phyloP scores from a whole-genome alignment of 2,888 invertebrate genomes.

The Orthosia incerta region DNA sequence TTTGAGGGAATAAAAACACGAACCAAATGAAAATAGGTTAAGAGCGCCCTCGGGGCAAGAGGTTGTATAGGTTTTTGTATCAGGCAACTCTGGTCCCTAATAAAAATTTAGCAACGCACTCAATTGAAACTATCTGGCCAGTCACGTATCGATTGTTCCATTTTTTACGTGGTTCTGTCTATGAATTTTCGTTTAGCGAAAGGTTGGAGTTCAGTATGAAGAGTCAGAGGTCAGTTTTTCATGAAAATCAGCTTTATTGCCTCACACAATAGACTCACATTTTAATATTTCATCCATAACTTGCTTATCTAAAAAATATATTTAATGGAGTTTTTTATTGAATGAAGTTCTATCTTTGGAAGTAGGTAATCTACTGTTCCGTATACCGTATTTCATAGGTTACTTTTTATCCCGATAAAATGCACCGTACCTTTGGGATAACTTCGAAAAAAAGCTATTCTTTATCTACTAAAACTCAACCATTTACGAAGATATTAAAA shows the following conservation, averaged over 20 bases:
- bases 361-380: no score
- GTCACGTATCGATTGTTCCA: conserved; percentile 62
- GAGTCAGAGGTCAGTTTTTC: conserved; percentile 3
- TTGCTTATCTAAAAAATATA: no score
- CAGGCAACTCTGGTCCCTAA: conserved; percentile 72
- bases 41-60: conserved; percentile 79
- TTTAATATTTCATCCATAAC: not conserved
- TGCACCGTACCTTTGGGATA: no score
- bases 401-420: no score
- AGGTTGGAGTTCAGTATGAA: conserved; percentile 9
- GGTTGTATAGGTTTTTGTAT: conserved; percentile 79
- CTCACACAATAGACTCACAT: not conserved
- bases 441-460: not conserved
- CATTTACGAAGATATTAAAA: conserved; percentile 19
- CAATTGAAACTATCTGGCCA: conserved; percentile 68
- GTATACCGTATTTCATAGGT: no score
- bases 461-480: not conserved
- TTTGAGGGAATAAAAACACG: conserved; percentile 80
- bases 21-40: conserved; percentile 86
- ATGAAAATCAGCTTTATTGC: not conserved
- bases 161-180: conserved; percentile 65
- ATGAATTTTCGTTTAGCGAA: conserved; percentile 46
- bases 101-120: conserved; percentile 76
- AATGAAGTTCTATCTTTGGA: no score
- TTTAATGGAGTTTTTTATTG: no score